Evolutionary conservation across 1,140 invertebrate genomes (phyloP).

Genomic region (Matsumurasca onukii): DNA sequence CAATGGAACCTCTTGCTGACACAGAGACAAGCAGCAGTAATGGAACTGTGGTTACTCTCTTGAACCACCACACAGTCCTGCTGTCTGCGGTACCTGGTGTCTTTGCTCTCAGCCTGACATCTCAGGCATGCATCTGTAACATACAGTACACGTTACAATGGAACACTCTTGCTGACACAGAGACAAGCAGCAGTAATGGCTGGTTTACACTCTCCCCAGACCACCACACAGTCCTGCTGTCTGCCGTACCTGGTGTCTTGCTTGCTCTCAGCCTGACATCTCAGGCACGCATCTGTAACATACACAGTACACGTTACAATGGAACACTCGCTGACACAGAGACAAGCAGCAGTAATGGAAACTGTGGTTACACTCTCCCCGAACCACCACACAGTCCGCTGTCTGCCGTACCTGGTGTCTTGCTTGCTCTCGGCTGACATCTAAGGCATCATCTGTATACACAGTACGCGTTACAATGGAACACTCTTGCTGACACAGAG

Average conservation of each 20-base stretch:
- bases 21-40: conserved; percentile 95
- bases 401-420: conserved; percentile 81
- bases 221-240: conserved; percentile 85
- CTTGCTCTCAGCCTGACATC: conserved; percentile 98
- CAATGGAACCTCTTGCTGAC: conserved; percentile 88
- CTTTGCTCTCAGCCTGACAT: conserved; percentile 95
- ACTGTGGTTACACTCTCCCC: conserved; percentile 97
- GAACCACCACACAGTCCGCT: conserved; percentile 90
- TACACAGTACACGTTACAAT: conserved; percentile 38
- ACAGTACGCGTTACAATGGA: no score
- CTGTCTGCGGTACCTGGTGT: conserved; percentile 81
- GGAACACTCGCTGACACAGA: conserved; percentile 94
- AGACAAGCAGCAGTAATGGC: conserved; percentile 80
- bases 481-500: no score
- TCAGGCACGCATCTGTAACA: conserved; percentile 88
- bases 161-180: conserved; percentile 98
- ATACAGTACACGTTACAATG: conserved; percentile 57
- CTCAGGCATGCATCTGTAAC: conserved; percentile 88
- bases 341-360: conserved; percentile 98
- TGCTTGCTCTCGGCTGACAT: conserved; percentile 96
- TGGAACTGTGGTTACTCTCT: conserved; percentile 96
- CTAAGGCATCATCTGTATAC: conserved; percentile 77
- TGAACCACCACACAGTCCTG: conserved; percentile 90
- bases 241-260: conserved; percentile 93
- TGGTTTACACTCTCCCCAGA: conserved; percentile 97